phyloP scores from a whole-genome alignment of 1,140 invertebrate genomes.

The Drosophila simulans region DNA sequence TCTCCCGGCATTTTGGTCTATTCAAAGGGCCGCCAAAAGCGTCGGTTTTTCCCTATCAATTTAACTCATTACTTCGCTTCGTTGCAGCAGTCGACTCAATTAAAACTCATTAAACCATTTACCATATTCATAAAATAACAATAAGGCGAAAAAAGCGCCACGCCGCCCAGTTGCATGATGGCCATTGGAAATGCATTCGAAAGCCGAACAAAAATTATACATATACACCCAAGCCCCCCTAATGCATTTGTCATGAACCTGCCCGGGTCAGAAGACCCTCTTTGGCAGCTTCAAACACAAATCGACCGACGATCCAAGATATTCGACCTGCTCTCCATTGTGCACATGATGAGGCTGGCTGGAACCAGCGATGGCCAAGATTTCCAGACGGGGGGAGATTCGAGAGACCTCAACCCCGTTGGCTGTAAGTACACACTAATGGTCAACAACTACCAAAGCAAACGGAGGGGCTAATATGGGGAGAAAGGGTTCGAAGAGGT shows the following conservation, averaged over 20 bases:
- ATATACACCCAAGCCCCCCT: slow-evolving; percentile 31
- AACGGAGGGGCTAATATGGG: not conserved
- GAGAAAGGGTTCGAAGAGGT: not conserved
- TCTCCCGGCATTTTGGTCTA: slow-evolving; percentile 37
- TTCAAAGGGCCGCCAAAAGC: slow-evolving; percentile 39
- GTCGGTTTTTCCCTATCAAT: slow-evolving; percentile 69
- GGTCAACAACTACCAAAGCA: slow-evolving; percentile 65
- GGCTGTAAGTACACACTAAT: slow-evolving; percentile 75
- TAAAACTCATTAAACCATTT: slow-evolving; percentile 83
- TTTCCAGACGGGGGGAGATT: slow-evolving; percentile 21
- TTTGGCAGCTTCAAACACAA: slow-evolving; percentile 40
- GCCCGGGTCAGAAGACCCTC: slow-evolving; percentile 37
- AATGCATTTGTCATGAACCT: slow-evolving; percentile 83
- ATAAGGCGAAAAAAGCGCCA: slow-evolving; percentile 60
- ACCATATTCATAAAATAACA: slow-evolving; percentile 82
- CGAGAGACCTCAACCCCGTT: slow-evolving; percentile 70
- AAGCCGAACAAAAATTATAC: slow-evolving; percentile 19
- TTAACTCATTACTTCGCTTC: slow-evolving; percentile 67
- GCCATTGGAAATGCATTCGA: slow-evolving; percentile 17
- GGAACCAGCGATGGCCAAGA: slow-evolving; percentile 24
- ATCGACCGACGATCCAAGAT: slow-evolving; percentile 50
- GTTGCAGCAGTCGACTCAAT: slow-evolving; percentile 58
- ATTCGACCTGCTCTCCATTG: slow-evolving; percentile 80
- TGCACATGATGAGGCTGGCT: slow-evolving; percentile 70
- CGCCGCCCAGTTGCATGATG: slow-evolving; percentile 41